Evolutionary conservation across 1,140 invertebrate genomes (phyloP).

Genomic region (Adelges cooleyi): DNA sequence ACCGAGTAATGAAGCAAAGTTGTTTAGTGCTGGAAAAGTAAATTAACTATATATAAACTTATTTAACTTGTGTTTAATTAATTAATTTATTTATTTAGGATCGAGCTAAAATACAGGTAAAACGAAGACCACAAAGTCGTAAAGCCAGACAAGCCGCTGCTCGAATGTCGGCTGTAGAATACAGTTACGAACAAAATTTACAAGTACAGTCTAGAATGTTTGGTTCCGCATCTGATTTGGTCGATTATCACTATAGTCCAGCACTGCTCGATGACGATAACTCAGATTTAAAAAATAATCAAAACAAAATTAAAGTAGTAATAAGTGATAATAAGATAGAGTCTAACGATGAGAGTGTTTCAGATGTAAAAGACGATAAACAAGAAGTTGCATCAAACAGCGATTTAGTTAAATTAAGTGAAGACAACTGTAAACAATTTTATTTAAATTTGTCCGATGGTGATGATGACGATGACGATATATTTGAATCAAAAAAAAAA

Average conservation of each 20-base stretch:
- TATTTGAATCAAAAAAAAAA: too few relatives aligned
- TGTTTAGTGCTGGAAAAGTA: slow-evolving; percentile 22
- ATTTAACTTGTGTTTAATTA: too few relatives aligned
- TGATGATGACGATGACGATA: too few relatives aligned
- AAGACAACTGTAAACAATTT: too few relatives aligned
- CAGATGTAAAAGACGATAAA: too few relatives aligned
- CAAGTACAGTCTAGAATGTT: neutral
- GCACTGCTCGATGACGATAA: neutral
- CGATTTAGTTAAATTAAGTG: too few relatives aligned
- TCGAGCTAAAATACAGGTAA: slow-evolving; percentile 14
- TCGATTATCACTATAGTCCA: neutral
- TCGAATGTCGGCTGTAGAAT: slow-evolving; percentile 3
- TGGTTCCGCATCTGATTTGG: slow-evolving; percentile 6
- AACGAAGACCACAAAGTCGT: slow-evolving; percentile 23
- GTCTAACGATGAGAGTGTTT: too few relatives aligned
- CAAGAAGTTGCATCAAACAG: too few relatives aligned
- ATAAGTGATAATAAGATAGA: too few relatives aligned
- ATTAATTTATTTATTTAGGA: neutral
- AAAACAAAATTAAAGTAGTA: neutral
- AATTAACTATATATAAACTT: neutral
- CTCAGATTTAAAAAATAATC: neutral
- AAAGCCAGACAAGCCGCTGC: slow-evolving; percentile 14
- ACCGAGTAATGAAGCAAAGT: neutral
- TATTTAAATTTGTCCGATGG: too few relatives aligned
- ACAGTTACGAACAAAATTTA: neutral